Base-by-base conservation (phyloP, 2,888 invertebrate genomes). In the Stenodera caucasica region DNA sequence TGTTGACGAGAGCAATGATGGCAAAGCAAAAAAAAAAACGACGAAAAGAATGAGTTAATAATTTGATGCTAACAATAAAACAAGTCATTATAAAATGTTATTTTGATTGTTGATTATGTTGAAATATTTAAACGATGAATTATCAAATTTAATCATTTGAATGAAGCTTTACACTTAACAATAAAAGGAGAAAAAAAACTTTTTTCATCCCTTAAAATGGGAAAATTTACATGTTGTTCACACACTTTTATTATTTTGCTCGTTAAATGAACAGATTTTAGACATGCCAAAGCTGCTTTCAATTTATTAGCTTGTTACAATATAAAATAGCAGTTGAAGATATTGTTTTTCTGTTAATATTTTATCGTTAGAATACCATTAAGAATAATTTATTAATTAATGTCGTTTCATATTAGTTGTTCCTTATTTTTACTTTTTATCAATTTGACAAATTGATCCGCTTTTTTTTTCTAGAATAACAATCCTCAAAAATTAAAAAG, bases 311-410 rank as follows among this genome's bases (percentile, higher is more conserved):
- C 15, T 45, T 12, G 45, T 45, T 21, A 45, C 5, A 18, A 45
- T 5, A 45, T 45, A 21, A 18, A 45, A 12, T 5, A 26, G 3
- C 26, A 5, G 26, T 7, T 26, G 26, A 26, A 26, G 7, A 7
- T 5, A 26, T 45, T 45, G 37, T 51, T 51, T 51, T 51, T 30
- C 6, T n/a, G 12, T 23, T 52, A 52, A 52, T 52, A 29, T 52
- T 52, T 52, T 32, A 33, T 29, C 52, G 14, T 52, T 32, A 52
- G 14, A 9, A 32, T 51, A 30, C 9, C 51, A 51, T 52, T 51
- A 51, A 51, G 15, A 51, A 26, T 51, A 51, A 51, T 29, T 52
- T 6, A 52, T 33, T 52, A 33, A 52, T 33, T 52, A 21, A 11
- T 30, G 51, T 32, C 29, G n/a, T 32, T 40, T 3, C 7, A 51